phyloP scores from a whole-genome alignment of 1,140 invertebrate species.

The Bombus superbus region DNA sequence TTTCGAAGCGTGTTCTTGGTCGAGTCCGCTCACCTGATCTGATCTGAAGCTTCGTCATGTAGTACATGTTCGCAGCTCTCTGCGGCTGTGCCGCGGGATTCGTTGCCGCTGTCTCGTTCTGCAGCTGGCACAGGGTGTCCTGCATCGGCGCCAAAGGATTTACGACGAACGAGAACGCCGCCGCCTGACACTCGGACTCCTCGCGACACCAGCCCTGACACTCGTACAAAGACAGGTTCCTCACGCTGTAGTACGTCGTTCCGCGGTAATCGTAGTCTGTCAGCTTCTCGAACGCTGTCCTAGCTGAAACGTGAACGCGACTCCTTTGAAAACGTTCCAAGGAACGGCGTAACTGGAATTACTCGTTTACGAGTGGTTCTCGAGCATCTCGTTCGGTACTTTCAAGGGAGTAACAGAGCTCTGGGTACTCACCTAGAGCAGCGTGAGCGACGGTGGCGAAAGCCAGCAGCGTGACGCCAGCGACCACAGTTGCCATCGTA shows the following conservation, averaged over 20 bases:
- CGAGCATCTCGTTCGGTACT: background rate
- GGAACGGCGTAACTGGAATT: background rate
- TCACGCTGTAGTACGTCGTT: conserved; percentile 95
- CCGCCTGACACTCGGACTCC: conserved; percentile 94
- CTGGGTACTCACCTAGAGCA: conserved; percentile 71
- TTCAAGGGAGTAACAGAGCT: background rate
- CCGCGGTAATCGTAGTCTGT: conserved; percentile 96
- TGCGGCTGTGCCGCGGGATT: conserved; percentile 92
- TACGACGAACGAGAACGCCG: conserved; percentile 95
- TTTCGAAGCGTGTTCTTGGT: background rate
- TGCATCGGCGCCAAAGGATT: conserved; percentile 95
- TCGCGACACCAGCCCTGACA: conserved; percentile 97
- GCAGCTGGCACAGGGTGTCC: conserved; percentile 95
- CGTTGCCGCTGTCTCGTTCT: conserved; percentile 95
- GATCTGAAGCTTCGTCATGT: conserved; percentile 96
- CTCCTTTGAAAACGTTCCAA: conserved; percentile 1
- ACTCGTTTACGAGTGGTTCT: background rate
- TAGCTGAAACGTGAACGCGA: conserved; percentile 83
- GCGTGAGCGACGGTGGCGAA: conserved; percentile 73
- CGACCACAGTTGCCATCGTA: conserved; percentile 60
- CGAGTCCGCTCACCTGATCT: conserved; percentile 86
- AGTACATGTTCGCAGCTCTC: conserved; percentile 95
- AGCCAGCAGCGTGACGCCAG: conserved; percentile 65
- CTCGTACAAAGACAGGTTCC: conserved; percentile 95
- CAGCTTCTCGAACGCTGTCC: conserved; percentile 95